A percentile compares a stretch with the other conserved stretches of the same genome.
These are phyloP conservation scores for Scaptomyza tumidula DNA, from an alignment of 2,888 invertebrate genomes.

Conservation along the genomic window DNA sequence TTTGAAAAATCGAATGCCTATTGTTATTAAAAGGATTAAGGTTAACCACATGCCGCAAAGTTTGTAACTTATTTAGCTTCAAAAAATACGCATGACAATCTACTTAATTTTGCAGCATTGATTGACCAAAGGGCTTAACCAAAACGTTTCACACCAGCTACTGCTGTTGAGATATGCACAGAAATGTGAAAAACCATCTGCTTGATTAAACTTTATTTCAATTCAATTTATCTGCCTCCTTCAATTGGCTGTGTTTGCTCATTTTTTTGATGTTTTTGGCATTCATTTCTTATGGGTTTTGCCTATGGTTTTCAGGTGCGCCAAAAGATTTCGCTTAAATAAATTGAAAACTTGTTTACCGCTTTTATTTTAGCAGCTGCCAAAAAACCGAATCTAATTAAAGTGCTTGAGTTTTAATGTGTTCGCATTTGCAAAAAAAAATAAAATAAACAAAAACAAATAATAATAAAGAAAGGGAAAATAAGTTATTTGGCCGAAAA, in stretches of 20 bases:
- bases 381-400: conserved; percentile 62
- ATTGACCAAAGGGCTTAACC: conserved; percentile 42
- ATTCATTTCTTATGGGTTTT: conserved; percentile 12
- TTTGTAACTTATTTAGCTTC: conserved; percentile 49
- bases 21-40: conserved; percentile 29
- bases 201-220: conserved; percentile 68
- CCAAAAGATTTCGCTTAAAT: conserved; percentile 60
- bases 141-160: conserved; percentile 16
- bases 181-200: conserved; percentile 57
- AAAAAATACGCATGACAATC: conserved; percentile 48
- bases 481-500: conserved; percentile 31
- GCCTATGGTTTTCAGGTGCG: conserved; percentile 45
- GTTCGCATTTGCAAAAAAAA: conserved; percentile 23
- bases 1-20: conserved; percentile 34
- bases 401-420: conserved; percentile 59
- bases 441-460: too few relatives aligned
- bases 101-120: conserved; percentile 54
- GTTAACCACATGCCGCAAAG: conserved; percentile 49
- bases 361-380: conserved; percentile 46
- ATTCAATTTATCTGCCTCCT: conserved; percentile 35
- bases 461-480: not conserved
- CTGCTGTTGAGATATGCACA: conserved; percentile 9
- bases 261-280: conserved; percentile 7
- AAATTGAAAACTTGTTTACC: conserved; percentile 71
- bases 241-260: conserved; percentile 19